Conservation (phyloP, 2,888 invertebrate species). For the Lycia hirtaria region DNA sequence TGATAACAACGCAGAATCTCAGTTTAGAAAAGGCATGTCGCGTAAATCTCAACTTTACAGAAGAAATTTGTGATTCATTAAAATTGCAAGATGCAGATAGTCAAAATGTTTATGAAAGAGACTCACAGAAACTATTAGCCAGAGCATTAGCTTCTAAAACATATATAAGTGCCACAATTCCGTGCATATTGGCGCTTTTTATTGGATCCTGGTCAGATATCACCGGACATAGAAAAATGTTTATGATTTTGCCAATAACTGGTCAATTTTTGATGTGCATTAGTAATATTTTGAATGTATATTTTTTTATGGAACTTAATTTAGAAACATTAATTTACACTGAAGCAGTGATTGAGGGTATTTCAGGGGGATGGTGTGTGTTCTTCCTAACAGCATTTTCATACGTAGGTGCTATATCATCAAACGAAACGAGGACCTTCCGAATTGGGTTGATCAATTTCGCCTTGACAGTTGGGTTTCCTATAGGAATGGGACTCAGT, state of each 20-base stretch:
- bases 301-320: constrained; percentile 89
- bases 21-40: constrained; percentile 93
- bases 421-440: constrained; percentile 90
- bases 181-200: constrained; percentile 91
- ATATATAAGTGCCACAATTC: constrained; percentile 91
- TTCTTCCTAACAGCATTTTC: constrained; percentile 93
- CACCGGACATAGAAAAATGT: constrained; percentile 88
- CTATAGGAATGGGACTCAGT: constrained; percentile 93
- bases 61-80: constrained; percentile 89
- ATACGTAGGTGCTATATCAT: constrained; percentile 93
- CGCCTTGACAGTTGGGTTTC: constrained; percentile 93
- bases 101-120: constrained; percentile 80
- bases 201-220: constrained; percentile 91
- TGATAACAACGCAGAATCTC: constrained; percentile 91
- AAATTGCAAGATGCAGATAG: constrained; percentile 87
- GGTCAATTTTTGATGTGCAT: constrained; percentile 90
- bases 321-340: constrained; percentile 90
- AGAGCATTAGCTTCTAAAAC: constrained; percentile 92
- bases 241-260: constrained; percentile 89
- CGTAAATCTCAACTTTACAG: constrained; percentile 90
- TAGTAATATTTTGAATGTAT: constrained; percentile 90
- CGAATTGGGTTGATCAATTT: constrained; percentile 94
- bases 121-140: constrained; percentile 89
- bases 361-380: constrained; percentile 93
- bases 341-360: constrained; percentile 90